Percentiles rank a stretch among this genome's conserved stretches.
phyloP scores from a whole-genome alignment of 2,888 invertebrate species.

The Eupithecia pulchellata region DNA sequence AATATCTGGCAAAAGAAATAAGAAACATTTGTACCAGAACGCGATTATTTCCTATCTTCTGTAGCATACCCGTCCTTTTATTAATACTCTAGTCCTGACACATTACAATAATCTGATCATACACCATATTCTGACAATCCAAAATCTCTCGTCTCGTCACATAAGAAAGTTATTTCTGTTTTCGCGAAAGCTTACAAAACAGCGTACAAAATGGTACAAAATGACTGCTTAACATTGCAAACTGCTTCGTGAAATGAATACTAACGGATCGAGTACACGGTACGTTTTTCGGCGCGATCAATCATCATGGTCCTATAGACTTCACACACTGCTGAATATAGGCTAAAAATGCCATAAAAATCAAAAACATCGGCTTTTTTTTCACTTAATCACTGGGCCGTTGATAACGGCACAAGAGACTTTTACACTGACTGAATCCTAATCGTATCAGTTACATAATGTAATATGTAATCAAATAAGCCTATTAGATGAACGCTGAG shows the following conservation, averaged over 20 bases:
- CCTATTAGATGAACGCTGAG: no score
- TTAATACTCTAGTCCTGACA: neutral
- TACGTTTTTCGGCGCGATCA: neutral
- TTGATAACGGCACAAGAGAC: no score
- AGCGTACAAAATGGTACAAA: constrained; percentile 28
- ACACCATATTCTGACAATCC: neutral
- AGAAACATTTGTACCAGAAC: neutral
- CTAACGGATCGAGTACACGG: constrained; percentile 16
- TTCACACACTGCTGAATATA: no score
- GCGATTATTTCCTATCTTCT: neutral
- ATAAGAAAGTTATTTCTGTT: constrained; percentile 26
- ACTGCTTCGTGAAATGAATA: constrained; percentile 29
- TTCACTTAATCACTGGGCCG: no score
- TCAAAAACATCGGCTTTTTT: no score
- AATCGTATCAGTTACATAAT: no score
- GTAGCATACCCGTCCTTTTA: neutral
- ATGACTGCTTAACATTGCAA: constrained; percentile 22
- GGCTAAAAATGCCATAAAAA: no score
- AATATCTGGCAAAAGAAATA: neutral
- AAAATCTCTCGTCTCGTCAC: neutral
- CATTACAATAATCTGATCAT: neutral
- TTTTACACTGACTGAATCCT: no score
- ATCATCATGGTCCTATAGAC: no score
- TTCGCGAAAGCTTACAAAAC: constrained; percentile 25
- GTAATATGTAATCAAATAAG: no score